A percentile compares a stretch with the other conserved stretches of the same genome.
These are phyloP conservation scores for Piscicola geometra DNA, from an alignment of 2,888 invertebrate genomes.

Conservation along the genomic window DNA sequence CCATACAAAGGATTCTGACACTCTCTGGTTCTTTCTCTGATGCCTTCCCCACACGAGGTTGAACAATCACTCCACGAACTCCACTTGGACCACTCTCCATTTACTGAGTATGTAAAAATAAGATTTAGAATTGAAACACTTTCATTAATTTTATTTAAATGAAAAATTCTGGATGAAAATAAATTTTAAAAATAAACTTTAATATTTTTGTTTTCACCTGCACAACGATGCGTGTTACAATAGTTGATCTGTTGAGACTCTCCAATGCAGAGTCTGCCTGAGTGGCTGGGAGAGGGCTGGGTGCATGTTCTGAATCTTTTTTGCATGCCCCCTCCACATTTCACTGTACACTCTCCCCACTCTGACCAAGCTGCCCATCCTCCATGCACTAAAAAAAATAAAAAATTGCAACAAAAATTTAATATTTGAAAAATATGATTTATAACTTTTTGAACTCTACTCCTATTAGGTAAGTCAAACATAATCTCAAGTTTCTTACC, in stretches of 20 bases:
- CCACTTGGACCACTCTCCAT: constrained; percentile 60
- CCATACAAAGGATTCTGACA: constrained; percentile 57
- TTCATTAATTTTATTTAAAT: no score
- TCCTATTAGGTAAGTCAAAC: no score
- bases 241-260: constrained; percentile 68
- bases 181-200: neutral
- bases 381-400: constrained; percentile 63
- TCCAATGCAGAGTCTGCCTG: constrained; percentile 76
- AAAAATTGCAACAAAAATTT: neutral
- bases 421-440: no score
- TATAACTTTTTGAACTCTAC: no score
- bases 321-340: constrained; percentile 78
- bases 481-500: constrained; percentile 42
- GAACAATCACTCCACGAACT: constrained; percentile 61
- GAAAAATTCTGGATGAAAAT: no score
- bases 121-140: neutral
- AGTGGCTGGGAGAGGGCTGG: constrained; percentile 78
- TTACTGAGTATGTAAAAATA: constrained; percentile 51
- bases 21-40: constrained; percentile 58
- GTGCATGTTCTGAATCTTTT: constrained; percentile 75
- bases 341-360: constrained; percentile 80
- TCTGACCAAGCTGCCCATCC: constrained; percentile 88
- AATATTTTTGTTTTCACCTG: constrained; percentile 44
- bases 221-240: constrained; percentile 63
- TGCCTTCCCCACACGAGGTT: constrained; percentile 59